These are phyloP conservation scores for Andinoacara biseriatus DNA, from an alignment of 2,113 vertebrate genomes.

Conservation along the genomic window DNA sequence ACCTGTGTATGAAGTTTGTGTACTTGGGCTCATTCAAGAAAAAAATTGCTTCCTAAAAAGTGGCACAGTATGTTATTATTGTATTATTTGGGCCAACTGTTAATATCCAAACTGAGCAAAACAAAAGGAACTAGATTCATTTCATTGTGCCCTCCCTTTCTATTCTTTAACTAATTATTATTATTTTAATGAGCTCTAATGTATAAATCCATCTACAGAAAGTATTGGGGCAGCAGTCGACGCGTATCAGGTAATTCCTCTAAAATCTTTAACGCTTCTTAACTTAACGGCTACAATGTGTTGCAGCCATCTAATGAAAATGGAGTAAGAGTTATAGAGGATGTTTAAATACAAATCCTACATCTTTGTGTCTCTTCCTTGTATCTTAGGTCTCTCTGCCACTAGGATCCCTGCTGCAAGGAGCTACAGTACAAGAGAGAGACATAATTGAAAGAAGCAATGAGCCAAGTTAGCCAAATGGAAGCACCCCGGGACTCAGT, in stretches of 20 bases:
- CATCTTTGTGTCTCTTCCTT: neutral
- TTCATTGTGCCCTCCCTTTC: neutral
- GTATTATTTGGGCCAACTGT: neutral
- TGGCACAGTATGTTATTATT: neutral
- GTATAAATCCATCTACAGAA: neutral
- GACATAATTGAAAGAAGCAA: constrained; percentile 7
- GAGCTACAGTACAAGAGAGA: neutral
- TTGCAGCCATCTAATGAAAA: neutral
- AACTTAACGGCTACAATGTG: neutral
- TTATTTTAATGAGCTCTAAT: neutral
- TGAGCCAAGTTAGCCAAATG: constrained; percentile 6
- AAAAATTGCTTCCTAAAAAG: neutral
- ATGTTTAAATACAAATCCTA: neutral
- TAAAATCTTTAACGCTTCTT: neutral
- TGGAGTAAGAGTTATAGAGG: neutral
- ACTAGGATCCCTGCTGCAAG: neutral
- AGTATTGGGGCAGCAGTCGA: neutral
- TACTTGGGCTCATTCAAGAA: neutral
- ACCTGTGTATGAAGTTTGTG: neutral
- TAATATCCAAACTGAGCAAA: neutral
- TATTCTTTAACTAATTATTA: neutral
- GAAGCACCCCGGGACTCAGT: constrained; percentile 6
- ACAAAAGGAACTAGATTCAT: no score
- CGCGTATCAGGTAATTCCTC: neutral
- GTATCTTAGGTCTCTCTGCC: neutral